phyloP scores from a whole-genome alignment of 2,113 vertebrate species.

The Eurypyga helias region DNA sequence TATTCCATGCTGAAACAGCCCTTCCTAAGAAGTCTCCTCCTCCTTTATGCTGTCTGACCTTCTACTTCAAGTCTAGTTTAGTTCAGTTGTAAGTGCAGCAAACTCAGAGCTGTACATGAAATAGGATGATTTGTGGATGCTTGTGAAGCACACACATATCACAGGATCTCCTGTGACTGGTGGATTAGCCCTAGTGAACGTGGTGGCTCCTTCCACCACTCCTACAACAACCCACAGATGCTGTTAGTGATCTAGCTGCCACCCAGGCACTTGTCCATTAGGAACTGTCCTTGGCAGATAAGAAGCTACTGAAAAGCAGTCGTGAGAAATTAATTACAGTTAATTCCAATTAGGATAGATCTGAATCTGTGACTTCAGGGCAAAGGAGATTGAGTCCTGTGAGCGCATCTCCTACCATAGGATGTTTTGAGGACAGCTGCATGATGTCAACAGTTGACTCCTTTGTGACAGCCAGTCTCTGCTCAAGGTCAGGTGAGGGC shows the following conservation, averaged over 20 bases:
- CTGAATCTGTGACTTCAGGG: neutral
- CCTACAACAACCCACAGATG: neutral
- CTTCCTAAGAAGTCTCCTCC: neutral
- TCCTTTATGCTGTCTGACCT: neutral
- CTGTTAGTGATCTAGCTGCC: neutral
- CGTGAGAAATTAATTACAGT: neutral
- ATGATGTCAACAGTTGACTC: neutral
- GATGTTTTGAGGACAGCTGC: neutral
- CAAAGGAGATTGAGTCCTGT: neutral
- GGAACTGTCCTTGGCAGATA: neutral
- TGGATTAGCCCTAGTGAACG: neutral
- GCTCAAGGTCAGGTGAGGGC: neutral
- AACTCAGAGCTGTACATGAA: neutral
- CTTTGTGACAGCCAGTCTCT: neutral
- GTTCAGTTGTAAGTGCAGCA: neutral
- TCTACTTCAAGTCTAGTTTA: neutral
- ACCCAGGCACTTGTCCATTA: neutral
- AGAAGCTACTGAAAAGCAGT: neutral
- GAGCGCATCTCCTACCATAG: neutral
- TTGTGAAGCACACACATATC: neutral
- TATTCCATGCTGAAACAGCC: neutral
- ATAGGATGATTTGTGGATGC: neutral
- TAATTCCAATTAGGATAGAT: neutral
- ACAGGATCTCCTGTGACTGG: neutral
- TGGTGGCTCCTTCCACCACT: neutral